Evolutionary conservation across 2,113 vertebrate genomes (phyloP).

Genomic region (Melanotaenia duboulayi): DNA sequence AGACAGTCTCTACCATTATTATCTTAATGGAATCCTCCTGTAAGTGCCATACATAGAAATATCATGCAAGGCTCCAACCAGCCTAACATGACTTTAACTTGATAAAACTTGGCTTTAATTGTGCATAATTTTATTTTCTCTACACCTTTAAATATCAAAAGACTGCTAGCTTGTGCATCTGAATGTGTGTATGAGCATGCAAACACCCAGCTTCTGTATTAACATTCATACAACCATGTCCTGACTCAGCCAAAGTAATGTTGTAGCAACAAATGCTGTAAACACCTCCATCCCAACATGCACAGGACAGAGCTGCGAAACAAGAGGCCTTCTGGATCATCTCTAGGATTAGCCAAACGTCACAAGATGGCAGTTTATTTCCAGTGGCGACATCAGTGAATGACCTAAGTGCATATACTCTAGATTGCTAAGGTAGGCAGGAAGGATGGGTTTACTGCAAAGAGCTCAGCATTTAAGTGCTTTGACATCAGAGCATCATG

Average conservation of each 20-base stretch:
- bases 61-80: too few species aligned
- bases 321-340: conserved; percentile 67
- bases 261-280: conserved; percentile 53
- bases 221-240: conserved; percentile 37
- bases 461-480: conserved; percentile 1
- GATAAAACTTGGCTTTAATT: background rate
- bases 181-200: background rate
- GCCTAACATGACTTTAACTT: background rate
- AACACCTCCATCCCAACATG: conserved; percentile 42
- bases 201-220: conserved; percentile 25
- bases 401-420: conserved; percentile 4
- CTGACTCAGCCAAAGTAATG: conserved; percentile 37
- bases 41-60: background rate
- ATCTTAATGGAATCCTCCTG: background rate
- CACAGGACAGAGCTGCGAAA: conserved; percentile 26
- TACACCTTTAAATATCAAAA: background rate
- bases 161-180: background rate
- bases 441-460: conserved; percentile 3
- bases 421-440: conserved; percentile 3
- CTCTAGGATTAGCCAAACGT: conserved; percentile 44
- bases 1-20: too few species aligned
- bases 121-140: background rate
- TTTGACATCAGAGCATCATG: conserved; percentile 18
- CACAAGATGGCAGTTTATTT: conserved; percentile 44
- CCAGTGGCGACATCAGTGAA: conserved; percentile 23